phyloP scores from a whole-genome alignment of 1,140 invertebrate species.

The Ceratina australensis region DNA sequence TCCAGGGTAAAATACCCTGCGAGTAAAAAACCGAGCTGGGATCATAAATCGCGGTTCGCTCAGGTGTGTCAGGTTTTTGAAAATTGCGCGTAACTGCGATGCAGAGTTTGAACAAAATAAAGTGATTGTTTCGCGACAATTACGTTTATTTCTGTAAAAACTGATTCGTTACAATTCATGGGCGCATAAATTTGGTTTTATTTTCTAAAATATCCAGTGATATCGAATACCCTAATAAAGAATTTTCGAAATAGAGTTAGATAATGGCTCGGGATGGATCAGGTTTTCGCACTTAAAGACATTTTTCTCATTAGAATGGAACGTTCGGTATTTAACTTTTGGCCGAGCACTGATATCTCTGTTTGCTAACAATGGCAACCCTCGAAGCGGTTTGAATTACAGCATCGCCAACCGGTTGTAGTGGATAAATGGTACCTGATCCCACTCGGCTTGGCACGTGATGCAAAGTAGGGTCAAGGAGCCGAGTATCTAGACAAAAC shows the following conservation, averaged over 20 bases:
- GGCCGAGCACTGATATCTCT: slow-evolving; percentile 45
- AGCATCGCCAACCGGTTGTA: slow-evolving; percentile 50
- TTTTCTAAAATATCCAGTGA: too few relatives aligned
- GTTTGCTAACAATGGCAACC: slow-evolving; percentile 44
- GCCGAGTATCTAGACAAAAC: slow-evolving; percentile 50
- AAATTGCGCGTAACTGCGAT: too few relatives aligned
- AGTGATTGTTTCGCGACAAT: too few relatives aligned
- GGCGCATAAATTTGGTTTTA: too few relatives aligned
- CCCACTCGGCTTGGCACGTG: slow-evolving; percentile 46
- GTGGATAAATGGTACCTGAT: slow-evolving; percentile 62
- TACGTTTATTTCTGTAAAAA: too few relatives aligned
- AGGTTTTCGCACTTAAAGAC: background rate
- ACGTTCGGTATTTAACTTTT: slow-evolving; percentile 31
- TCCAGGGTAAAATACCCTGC: background rate
- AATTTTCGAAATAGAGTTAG: too few relatives aligned
- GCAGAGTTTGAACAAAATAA: too few relatives aligned
- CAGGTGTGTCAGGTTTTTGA: too few relatives aligned
- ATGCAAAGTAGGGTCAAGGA: slow-evolving; percentile 58
- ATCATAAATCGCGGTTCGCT: too few relatives aligned
- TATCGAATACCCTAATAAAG: too few relatives aligned
- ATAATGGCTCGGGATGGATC: background rate
- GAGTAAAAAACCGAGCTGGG: background rate
- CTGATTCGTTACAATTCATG: too few relatives aligned
- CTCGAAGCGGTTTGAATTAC: slow-evolving; percentile 59
- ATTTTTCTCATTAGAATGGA: background rate